Conservation (phyloP, 1,140 invertebrate genomes). For the Dolichoris vasculosae region DNA sequence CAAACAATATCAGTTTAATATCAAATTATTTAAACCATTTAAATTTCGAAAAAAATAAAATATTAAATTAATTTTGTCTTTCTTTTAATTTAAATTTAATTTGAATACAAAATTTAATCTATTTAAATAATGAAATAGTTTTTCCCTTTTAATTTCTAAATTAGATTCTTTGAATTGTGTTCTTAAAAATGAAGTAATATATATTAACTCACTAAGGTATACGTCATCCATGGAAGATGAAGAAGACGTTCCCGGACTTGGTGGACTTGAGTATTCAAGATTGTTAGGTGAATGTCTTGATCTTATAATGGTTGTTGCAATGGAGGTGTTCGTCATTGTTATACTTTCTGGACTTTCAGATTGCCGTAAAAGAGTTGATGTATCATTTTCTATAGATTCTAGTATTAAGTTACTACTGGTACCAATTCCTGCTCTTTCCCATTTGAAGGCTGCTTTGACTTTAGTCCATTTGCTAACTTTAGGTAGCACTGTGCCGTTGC, state of each 20-base stretch:
- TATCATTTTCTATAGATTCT: constrained; percentile 5
- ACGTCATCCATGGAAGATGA: constrained; percentile 75
- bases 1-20: no score
- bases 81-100: no score
- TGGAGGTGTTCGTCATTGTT: constrained; percentile 8
- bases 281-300: no score
- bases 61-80: no score
- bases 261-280: constrained; percentile 68
- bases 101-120: no score
- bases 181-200: no score
- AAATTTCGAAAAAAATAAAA: no score
- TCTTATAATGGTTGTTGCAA: no score
- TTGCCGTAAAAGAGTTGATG: constrained; percentile 74
- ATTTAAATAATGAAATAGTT: no score
- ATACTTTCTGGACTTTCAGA: constrained; percentile 58
- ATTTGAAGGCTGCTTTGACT: constrained; percentile 87
- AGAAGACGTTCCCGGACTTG: constrained; percentile 67
- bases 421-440: constrained; percentile 74
- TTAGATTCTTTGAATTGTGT: no score
- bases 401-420: neutral
- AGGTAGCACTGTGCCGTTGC: constrained; percentile 54
- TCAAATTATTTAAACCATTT: no score
- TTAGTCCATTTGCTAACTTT: constrained; percentile 88
- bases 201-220: constrained; percentile 40
- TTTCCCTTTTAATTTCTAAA: no score